Evolutionary conservation across 2,113 vertebrate species (phyloP), one percentile per base, ranked within the genome.

Genomic region (Salvelinus alpinus): DNA sequence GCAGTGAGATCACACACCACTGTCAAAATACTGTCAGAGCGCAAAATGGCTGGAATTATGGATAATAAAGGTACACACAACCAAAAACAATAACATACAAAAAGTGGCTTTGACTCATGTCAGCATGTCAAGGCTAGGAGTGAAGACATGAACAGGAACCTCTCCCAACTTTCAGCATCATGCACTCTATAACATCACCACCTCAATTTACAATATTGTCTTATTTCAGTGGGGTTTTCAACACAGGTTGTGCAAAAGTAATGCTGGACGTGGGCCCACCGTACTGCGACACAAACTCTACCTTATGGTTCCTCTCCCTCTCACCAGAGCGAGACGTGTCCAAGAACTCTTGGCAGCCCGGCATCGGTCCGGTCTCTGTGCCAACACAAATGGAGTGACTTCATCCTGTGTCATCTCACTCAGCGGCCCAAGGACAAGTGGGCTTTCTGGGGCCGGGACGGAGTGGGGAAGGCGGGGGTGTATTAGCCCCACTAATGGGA

Each of bases 1-100:
- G 78, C 82, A 85, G 84, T 80, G 82, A 89, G 80, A 89, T 90
- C 87, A 86, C 86, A 88, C 86, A 84, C 82, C 80, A 60, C 81
- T 60, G 87, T 34, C 70, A 84, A 60, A 79, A 87, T 64, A 82
- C 25, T 68, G 70, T 68, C 78, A 31, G 13, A 48, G 60, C 1
- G 51, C n/a, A 65, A 47, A 47, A 18, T 20, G 14, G 66, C 13
- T 16, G 72, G 3, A 16, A 25, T 47, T 48, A 54, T 54, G 51
- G 51, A 54, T 54, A 5, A 54, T 54, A 44, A 12, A 12, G 9
- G 51, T 54, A 54, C 51, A 54, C 51, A 54, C 51, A 54, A 18
- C 51, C 5, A 25, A 27, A 27, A 47, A 64, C n/a, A 44, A 44
- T 44, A 44, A 44, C 2, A 47, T 24, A 16, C 2, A 64, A 12